Evolutionary conservation across 2,888 invertebrate genomes (phyloP), one percentile per base, ranked within the genome.

Genomic region (Volucella inanis): DNA sequence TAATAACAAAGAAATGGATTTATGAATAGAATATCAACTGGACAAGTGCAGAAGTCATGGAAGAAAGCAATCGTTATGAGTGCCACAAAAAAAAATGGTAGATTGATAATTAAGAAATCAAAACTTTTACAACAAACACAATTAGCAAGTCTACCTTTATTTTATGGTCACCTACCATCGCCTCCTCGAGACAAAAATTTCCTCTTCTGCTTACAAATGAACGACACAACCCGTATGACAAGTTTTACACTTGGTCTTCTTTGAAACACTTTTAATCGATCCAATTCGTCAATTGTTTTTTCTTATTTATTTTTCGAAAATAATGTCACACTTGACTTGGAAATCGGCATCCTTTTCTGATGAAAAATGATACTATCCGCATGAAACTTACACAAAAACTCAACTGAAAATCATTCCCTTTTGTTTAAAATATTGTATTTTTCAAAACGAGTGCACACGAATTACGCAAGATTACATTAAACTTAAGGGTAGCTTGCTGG

Each of bases 201-300:
- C 10, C 65, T 72, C 43, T 67, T 67, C 3, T 78, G 78, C 61
- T 67, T 65, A 12, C 67, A 78, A 78, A 83, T 49, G 11, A 83
- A 83, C 12, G 67, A 14, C 12, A 62, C 49, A 14, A 83, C 54
- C 8, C 72, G 72, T 3, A 62, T 71, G 45, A 74, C 50, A 38
- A 83, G 15, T 10, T 50, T 59, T 11, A 68, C 67, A 54, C 64
- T 62, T 62, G 68, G 57, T 70, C 64, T 84, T 52, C 64, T 74
- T 4, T 74, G 79, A 70, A 84, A 70, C 55, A 77, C 68, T 10
- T 49, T 54, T 14, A 79, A 64, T 10, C 62, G 68, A 70, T 67
- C 70, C 49, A 57, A 57, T 14, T 74, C 57, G 79, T 72, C 65
- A 82, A 67, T 77, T 31, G 31, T 31, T 31, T 31, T 31, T 4